These are phyloP conservation scores for Hydropotes inermis DNA, from an alignment of 2,113 vertebrate genomes.

Conservation along the genomic window DNA sequence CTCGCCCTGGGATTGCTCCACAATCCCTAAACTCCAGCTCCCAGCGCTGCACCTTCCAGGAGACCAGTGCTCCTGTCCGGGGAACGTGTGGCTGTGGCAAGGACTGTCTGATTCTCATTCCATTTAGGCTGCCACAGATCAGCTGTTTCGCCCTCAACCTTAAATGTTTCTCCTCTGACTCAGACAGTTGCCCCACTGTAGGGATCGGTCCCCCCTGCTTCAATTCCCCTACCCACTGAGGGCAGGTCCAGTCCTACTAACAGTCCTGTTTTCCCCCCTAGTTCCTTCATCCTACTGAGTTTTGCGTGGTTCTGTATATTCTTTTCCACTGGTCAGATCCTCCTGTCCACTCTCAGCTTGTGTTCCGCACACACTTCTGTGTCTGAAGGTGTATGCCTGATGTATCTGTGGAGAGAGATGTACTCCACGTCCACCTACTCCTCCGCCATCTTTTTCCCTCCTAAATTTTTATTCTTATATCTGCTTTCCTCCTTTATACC, in stretches of 20 bases:
- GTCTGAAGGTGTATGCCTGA: background rate
- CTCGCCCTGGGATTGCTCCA: background rate
- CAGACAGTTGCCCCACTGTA: accelerated
- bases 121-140: background rate
- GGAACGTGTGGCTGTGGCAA: background rate
- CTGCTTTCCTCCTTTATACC: background rate
- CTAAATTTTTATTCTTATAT: background rate
- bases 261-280: background rate
- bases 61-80: background rate
- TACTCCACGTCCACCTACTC: background rate
- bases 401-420: background rate
- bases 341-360: background rate
- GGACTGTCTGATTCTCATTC: background rate
- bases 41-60: background rate
- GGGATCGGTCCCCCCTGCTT: background rate
- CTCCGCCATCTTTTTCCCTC: background rate
- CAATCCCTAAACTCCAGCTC: background rate
- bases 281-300: background rate
- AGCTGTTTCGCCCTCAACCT: background rate
- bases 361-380: background rate
- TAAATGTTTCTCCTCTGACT: background rate
- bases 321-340: background rate
- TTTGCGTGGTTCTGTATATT: background rate
- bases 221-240: background rate
- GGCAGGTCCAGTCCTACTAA: background rate